These are phyloP conservation scores for Plusia festucae DNA, from an alignment of 2,888 invertebrate genomes.

Conservation along the genomic window DNA sequence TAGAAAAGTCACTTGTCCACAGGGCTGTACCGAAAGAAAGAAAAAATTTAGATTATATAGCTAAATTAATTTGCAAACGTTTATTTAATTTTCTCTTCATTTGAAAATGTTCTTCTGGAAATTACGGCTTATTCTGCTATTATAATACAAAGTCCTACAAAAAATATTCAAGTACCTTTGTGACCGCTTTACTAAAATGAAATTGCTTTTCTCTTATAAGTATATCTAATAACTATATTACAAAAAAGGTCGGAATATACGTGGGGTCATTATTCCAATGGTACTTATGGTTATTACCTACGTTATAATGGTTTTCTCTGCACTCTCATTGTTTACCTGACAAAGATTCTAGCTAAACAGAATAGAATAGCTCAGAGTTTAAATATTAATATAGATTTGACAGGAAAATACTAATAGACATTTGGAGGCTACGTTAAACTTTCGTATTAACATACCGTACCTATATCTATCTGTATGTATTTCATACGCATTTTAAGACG, in stretches of 20 bases:
- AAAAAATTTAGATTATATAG: background rate
- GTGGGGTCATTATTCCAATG: background rate
- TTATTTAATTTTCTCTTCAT: background rate
- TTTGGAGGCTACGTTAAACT: too few relatives aligned
- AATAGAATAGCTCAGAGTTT: background rate
- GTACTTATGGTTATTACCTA: background rate
- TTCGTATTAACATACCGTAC: too few relatives aligned
- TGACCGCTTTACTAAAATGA: constrained; percentile 14
- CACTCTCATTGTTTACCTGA: constrained; percentile 14
- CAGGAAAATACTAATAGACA: too few relatives aligned
- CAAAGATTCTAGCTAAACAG: background rate
- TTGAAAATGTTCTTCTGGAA: background rate
- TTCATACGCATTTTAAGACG: too few relatives aligned
- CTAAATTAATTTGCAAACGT: background rate
- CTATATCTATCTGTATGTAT: too few relatives aligned
- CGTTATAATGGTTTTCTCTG: background rate
- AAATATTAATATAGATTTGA: too few relatives aligned
- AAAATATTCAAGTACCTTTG: constrained; percentile 3
- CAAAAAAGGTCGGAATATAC: constrained; percentile 3
- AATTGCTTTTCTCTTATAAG: constrained; percentile 6
- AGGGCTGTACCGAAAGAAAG: background rate
- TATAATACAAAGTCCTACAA: constrained; percentile 10
- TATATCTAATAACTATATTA: constrained; percentile 12
- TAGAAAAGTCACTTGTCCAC: too few relatives aligned
- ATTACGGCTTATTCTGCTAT: background rate